Base-by-base conservation (phyloP, 2,888 invertebrate genomes). In the Bombyx huttoni region DNA sequence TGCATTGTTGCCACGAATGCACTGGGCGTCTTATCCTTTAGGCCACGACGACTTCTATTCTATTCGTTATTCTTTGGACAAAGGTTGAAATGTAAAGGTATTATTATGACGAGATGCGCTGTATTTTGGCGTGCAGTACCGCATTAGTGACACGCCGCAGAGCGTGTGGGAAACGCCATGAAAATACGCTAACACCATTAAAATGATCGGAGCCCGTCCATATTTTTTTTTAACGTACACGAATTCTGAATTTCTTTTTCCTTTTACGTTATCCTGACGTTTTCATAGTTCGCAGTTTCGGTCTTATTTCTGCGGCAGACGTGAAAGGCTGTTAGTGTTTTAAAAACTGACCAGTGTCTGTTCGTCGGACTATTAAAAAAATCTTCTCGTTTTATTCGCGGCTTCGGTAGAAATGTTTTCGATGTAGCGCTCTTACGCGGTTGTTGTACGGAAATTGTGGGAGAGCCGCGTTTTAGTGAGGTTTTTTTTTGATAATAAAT, bases 91-190 rank as follows among this genome's bases (percentile, higher is more conserved):
- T 40, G 72, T 82, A 78, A 83, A 77, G 76, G 70, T 75, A 79
- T 84, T 75, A 79, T 84, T 83, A 84, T 75, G 76, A 78, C 76
- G 73, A 75, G 76, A 71, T 75, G 68, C 71, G 67, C 56, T 54
- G 56, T 61, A 67, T 65, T 65, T 59, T 65, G 13, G n/a, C 48
- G 33, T 34, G 70, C 75, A 73, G 73, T 71, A 70, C 67, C 56
- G 63, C 56, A 54, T 55, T 58, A 56, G 57, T 57, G 24, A 24
- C 5, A 24, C 24, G 58, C 62, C 62, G 60, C 68, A 57, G 61
- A 60, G 60, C 67, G 67, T 72, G 69, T 66, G 70, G 68, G 63
- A 67, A 69, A 70, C 68, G 64, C 65, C 68, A 63, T 61, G 66
- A 57, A 69, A 70, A 69, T 70, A 69, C 67, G 58, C 62, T 58